Base-by-base conservation (phyloP, 2,888 invertebrate genomes). In the Barypeithes pellucidus region DNA sequence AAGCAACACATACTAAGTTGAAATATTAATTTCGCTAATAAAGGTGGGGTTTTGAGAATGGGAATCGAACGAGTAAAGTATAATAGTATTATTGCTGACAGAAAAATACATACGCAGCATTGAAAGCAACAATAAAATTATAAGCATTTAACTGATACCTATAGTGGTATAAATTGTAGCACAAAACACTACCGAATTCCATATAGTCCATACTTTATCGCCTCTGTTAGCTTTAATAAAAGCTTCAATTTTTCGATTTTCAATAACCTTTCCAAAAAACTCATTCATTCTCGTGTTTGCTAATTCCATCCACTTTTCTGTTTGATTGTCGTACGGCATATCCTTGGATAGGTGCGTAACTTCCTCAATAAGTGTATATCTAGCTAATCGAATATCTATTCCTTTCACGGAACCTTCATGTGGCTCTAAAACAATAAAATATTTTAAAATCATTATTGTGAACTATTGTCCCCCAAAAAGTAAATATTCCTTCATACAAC, bases 101-200 rank as follows among this genome's bases (percentile, higher is more conserved):
- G 7, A 18, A 47, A 18, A 4, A 47, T 11, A 47, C 0, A 18
- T 8, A 9, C 8, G 5, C 9, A 47, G 20, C 4, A 39, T 39
- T 39, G 3, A n/a, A 14, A 43, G 16, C 50, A 22, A 12, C 12
- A 22, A 1, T 22, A 22, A n/a, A 22, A 7, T 24, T 45, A n/a
- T 60, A 47, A 5, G n/a, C 24, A 36, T 57, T 2, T 33, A 50
- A 22, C 57, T 45, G 91, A 90, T 82, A 95, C 96, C 96, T 82
- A 96, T 96, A 11, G 95, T 96, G 11, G 96, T 96, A 81, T 75
- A 75, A 59, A 75, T 67, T 29, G 75, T 75, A 47, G 95, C 94
- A 78, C 95, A 94, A 81, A 93, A 96, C 80, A 96, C 95, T 86
- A 96, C 91, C 0, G 95, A 89, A 83, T 95, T 95, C 93, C 93